phyloP scores from a whole-genome alignment of 2,113 vertebrate species.

The Ramphastos sulfuratus region DNA sequence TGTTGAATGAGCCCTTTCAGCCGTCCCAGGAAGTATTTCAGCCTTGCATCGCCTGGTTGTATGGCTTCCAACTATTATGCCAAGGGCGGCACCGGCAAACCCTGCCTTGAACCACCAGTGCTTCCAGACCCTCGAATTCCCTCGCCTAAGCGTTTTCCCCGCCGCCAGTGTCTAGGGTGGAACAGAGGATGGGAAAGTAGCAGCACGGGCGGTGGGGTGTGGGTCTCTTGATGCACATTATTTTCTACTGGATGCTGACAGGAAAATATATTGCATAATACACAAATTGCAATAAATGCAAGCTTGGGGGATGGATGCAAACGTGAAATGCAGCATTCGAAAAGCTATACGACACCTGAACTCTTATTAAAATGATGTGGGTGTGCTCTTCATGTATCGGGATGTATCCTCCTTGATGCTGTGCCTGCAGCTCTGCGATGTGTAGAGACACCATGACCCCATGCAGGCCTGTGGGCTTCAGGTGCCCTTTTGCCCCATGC shows the following conservation, averaged over 20 bases:
- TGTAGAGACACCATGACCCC: background rate
- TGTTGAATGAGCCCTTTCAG: slow-evolving; percentile 38
- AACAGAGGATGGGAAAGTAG: background rate
- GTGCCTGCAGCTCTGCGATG: rapidly evolving
- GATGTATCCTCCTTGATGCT: background rate
- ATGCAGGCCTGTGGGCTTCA: rapidly evolving
- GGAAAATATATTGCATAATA: background rate
- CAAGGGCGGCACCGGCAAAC: background rate
- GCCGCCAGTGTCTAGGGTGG: background rate
- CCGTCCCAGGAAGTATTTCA: slow-evolving; percentile 46
- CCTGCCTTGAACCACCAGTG: background rate
- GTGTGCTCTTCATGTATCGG: background rate
- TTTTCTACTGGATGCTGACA: background rate
- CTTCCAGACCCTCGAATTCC: background rate
- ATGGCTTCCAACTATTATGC: slow-evolving; percentile 26
- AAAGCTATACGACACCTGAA: background rate
- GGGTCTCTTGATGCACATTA: background rate
- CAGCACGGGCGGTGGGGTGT: background rate
- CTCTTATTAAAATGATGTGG: background rate
- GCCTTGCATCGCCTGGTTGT: background rate
- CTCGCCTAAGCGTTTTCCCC: background rate
- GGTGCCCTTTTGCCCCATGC: background rate
- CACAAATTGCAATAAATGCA: background rate
- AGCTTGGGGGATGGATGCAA: background rate
- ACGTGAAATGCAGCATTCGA: background rate